Conservation (phyloP, 2,888 invertebrate genomes). For the Sphaerophoria rueppellii region DNA sequence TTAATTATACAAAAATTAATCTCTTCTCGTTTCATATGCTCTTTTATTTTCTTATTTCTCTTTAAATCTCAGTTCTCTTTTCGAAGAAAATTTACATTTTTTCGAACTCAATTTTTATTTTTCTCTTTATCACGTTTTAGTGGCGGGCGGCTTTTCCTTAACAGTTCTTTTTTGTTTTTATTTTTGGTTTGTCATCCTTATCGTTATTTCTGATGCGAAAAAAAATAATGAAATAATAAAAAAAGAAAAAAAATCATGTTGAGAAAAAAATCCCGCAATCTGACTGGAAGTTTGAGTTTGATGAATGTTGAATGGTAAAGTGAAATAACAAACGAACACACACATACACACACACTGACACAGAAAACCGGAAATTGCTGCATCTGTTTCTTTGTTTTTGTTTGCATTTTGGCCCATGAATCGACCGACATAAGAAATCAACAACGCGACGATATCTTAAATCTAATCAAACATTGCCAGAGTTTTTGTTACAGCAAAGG, state of each 20-base stretch:
- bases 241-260: not conserved
- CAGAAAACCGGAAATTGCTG: constrained; percentile 71
- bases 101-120: too few relatives aligned
- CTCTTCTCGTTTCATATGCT: too few relatives aligned
- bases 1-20: too few relatives aligned
- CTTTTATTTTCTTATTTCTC: too few relatives aligned
- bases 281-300: not conserved
- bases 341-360: constrained; percentile 10
- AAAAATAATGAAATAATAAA: too few relatives aligned
- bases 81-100: too few relatives aligned
- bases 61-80: too few relatives aligned
- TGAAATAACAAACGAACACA: constrained; percentile 36
- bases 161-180: too few relatives aligned
- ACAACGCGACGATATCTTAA: not conserved
- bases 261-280: constrained; percentile 47
- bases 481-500: not conserved
- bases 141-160: too few relatives aligned
- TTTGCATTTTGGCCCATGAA: constrained; percentile 28
- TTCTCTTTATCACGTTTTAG: too few relatives aligned
- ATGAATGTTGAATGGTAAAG: not conserved
- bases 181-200: too few relatives aligned
- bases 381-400: constrained; percentile 72
- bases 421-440: constrained; percentile 1
- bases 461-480: not conserved
- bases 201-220: too few relatives aligned